Evolutionary conservation across 2,113 vertebrate species (phyloP).

Genomic region (Phaethon lepturus): DNA sequence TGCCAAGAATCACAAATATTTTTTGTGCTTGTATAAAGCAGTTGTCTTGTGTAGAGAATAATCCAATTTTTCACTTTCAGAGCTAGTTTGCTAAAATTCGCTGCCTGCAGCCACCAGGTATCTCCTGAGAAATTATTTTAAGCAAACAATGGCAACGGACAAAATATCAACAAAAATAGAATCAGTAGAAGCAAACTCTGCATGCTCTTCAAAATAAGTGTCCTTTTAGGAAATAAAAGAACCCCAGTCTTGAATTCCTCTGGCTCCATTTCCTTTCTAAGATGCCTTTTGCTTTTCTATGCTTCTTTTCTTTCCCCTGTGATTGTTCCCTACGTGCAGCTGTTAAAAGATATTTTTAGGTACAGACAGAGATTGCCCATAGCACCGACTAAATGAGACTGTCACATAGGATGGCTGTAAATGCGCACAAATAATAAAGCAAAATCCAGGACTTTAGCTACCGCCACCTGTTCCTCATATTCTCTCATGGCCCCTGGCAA

Average conservation of each 20-base stretch:
- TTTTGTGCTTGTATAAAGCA: constrained; percentile 15
- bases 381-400: constrained; percentile 71
- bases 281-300: constrained; percentile 55
- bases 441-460: constrained; percentile 56
- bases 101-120: neutral
- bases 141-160: neutral
- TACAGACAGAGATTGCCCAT: constrained; percentile 69
- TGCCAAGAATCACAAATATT: neutral
- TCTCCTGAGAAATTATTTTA: constrained; percentile 48
- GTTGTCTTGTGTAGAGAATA: constrained; percentile 36
- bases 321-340: constrained; percentile 50
- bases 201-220: neutral
- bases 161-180: constrained; percentile 57
- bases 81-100: constrained; percentile 16
- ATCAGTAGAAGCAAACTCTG: constrained; percentile 9
- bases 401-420: constrained; percentile 68
- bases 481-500: constrained; percentile 7
- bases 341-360: constrained; percentile 71
- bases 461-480: constrained; percentile 51
- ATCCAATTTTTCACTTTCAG: constrained; percentile 41
- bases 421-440: constrained; percentile 69
- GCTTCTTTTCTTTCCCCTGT: neutral
- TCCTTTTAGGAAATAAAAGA: constrained; percentile 47
- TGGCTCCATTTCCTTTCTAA: constrained; percentile 44
- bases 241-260: constrained; percentile 11